Base-by-base conservation (phyloP, 2,797 vertebrate genomes). In the Yasuhikotakia modesta region DNA sequence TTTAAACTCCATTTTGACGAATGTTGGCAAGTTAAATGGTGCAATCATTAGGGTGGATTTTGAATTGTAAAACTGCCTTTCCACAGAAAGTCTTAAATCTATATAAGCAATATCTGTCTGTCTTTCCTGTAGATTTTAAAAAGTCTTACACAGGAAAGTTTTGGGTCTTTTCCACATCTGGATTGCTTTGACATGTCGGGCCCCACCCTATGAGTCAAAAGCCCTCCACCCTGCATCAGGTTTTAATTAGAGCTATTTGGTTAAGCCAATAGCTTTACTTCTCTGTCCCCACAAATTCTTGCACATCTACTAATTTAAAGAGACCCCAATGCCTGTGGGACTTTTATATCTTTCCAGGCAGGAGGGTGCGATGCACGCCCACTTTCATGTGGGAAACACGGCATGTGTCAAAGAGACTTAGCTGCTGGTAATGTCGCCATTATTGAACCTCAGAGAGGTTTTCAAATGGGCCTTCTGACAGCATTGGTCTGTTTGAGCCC, bases 321-420 rank as follows among this genome's bases (percentile, higher is more conserved):
- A 27, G 73, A 65, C 74, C 73, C 43, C 35, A 11, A 45, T 71
- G 72, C 69, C 57, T 84, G 67, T 11, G 63, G 79, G 76, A 74
- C 73, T 72, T 81, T 82, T 60, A 82, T 81, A 79, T 82, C 60
- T 65, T 75, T 81, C 72, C 76, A 85, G 81, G 67, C 79, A 69
- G 73, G 17, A 64, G 78, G 77, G 70, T 35, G 78, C 69, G 55
- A 79, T 43, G 43, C 53, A 73, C 16, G 39, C 78, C 55, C 10
- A 69, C 84, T 84, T 86, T 86, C 81, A 84, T 86, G 84, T 86
- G 84, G 81, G 79, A 71, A 81, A 77, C 75, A 50, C 73, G 66
- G 55, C 77, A 76, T 84, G 73, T 82, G 85, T 84, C 85, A 86
- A 79, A 80, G 79, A 81, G 80, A 84, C 81, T 81, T 81, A n/a